Evolutionary conservation across 2,888 invertebrate species (phyloP), one percentile per base, ranked within the genome.

Genomic region (Schizotus pectinicornis): DNA sequence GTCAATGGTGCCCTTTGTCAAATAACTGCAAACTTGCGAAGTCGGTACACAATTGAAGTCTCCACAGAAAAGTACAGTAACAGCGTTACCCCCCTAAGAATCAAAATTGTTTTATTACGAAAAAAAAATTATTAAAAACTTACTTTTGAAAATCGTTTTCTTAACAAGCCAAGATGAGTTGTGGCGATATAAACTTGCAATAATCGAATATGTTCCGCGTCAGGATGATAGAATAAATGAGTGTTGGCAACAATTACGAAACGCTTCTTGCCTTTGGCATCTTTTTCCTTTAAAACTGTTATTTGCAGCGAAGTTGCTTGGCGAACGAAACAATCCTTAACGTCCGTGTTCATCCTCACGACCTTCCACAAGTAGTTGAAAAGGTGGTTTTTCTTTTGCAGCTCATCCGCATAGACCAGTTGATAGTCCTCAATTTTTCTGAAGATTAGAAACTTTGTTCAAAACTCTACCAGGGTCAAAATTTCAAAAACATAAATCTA

Each of bases 41-140:
- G 88, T 86, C 0, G 95, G 95, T 1, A 86, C 86, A 76, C 93
- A 94, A 76, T 98, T 98, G 71, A 97, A 95, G 78, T 98, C 98
- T 0, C 98, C 98, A 79, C 94, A 93, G 66, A 95, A 85, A 53
- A 97, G 77, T 1, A 94, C 72, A 1, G 89, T 86, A 30, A 92
- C 81, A 33, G 81, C 78, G n/a, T 77, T 71, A 0, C 77, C 70
- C n/a, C 48, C 38, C 60, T 64, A 35, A 46, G 58, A 52, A 50
- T 22, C 48, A 22, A 54, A 47, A 13, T 13, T 3, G 41, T 8
- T 22, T 36, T 14, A 46, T 32, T 12, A 42, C 22, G 1, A 1
- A 22, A 7, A 7, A 50, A 56, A 38, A 34, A 32, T n/a, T n/a
- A n/a, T n/a, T n/a, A n/a, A n/a, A n/a, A n/a, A n/a, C n/a, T n/a